Base-by-base conservation (phyloP, 2,888 invertebrate genomes). In the Drosophila mimica region DNA sequence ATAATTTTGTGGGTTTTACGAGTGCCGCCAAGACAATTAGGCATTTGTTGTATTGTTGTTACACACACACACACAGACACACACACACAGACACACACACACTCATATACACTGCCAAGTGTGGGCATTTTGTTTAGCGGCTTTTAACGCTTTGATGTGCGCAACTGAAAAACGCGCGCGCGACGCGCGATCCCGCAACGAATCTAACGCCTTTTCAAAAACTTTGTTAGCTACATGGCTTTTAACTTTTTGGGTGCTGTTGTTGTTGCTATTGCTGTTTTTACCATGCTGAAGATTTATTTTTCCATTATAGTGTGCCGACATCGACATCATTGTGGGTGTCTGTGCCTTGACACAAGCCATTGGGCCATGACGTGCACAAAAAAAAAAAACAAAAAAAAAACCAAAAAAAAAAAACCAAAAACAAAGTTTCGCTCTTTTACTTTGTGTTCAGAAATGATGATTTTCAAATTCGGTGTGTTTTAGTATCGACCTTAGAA, bases 21-120 rank as follows among this genome's bases (percentile, higher is more conserved):
- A 86, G 84, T 85, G 87, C 85, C 87, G 85, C 79, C 84, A 88
- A 89, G 86, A 89, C 89, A 89, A 89, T 89, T 89, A 89, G 90
- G 89, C 86, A 82, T 74, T 79, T 83, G 81, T 86, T 83, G 82
- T 85, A 71, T 75, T 83, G 81, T 69, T 70, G 57, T 75, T 75
- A 59, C 63, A 74, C 62, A 76, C 54, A 72, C 54, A 59, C 34
- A 57, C 31, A 49, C 15, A 60, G 36, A 40, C 9, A 48, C 36
- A 28, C 15, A 66, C 48, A 54, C 9, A 61, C 36, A 28, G 25
- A 58, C 36, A 58, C 30, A 70, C 28, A 69, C 48, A 43, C 33
- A 38, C 30, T n/a, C 25, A 28, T 54, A 60, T 31, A 71, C 11
- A 56, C 11, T 70, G 72, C 83, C 84, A 84, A 87, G 87, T 87